Base-by-base conservation (phyloP, 2,797 vertebrate species). In the Calcarius lapponicus region DNA sequence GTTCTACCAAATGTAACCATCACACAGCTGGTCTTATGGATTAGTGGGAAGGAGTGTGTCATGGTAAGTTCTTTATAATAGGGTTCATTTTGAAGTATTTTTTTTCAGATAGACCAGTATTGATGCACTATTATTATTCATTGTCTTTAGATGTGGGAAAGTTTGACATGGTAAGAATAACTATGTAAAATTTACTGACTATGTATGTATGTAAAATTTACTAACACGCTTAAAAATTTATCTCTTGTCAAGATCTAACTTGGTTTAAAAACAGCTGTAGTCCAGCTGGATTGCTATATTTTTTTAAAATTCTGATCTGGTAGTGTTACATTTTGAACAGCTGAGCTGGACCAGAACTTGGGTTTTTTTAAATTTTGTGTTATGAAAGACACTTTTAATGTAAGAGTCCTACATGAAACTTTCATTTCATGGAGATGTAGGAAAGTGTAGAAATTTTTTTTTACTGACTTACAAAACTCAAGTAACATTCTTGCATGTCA, bases 361-460 rank as follows among this genome's bases (percentile, higher is more conserved):
- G 3, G 24, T 38, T 42, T 18, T 56, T 58, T 11, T 18, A 4
- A 8, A 38, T 26, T 82, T 72, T 86, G 1, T 50, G 36, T 64
- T 40, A 32, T 36, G 61, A 91, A 86, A 58, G 36, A 29, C 7
- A 45, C 3, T 65, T 81, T 64, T 51, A 51, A 61, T 1, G 1
- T 16, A 75, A 11, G 15, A 56, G 11, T 57, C 53, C 53, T 73
- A 11, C 0, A 1, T 32, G 79, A 62, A 11, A 3, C 6, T 18
- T 56, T 36, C 0, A 0, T 38, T 75, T 81, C 53, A 38, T 15
- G 32, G 47, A 19, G 9, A 21, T 2, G 1, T 32, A 15, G 9
- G 13, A 64, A 67, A 64, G 5, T 20, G 26, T 18, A 48, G 26
- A 36, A 53, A n/a, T 64, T 26, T 26, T 47, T 83, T 78, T 84